Evolutionary conservation across 2,113 vertebrate genomes (phyloP), one percentile per base, ranked within the genome.

Genomic region (Rhabdomys dilectus): DNA sequence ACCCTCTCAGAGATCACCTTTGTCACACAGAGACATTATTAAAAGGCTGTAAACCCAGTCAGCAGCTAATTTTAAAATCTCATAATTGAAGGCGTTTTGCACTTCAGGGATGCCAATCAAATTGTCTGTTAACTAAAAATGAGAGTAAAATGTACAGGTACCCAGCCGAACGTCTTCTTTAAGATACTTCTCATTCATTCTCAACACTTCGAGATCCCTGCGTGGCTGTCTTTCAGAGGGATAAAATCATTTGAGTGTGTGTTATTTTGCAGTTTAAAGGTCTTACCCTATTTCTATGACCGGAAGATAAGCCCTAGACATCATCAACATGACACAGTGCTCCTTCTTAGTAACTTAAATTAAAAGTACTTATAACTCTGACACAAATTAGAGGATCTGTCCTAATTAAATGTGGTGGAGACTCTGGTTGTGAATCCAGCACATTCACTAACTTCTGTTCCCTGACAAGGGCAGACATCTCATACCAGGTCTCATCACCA

Each of bases 361-460:
- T 80, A 84, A 91, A 95, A 94, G 82, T n/a, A 90, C 94, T 91
- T 91, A 95, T 94, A 85, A 94, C 24, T 96, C 77, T 93, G 51
- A 70, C 64, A 93, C 62, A 95, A 72, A 93, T 93, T 91, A 97
- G 75, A n/a, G 45, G 51, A 93, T 11, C 45, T 62, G 17, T 66
- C 53, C 78, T 93, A 88, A 95, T 97, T 96, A 91, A 91, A 93
- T 62, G 16, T 15, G 89, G n/a, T 51, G 75, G 75, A 16, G 75
- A 64, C 68, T 95, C 68, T 64, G 39, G 26, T 81, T 93, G n/a
- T n/a, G n/a, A n/a, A 42, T n/a, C 15, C 85, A 91, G 24, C 31
- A 36, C 34, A 85, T 89, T 87, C 64, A 24, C 42, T 26, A 85
- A 85, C 31, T 66, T 66, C 21, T 66, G 85, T 96, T 89, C 76